Base-by-base conservation (phyloP, 2,113 vertebrate species). In the Phylloscopus trochiloides region DNA sequence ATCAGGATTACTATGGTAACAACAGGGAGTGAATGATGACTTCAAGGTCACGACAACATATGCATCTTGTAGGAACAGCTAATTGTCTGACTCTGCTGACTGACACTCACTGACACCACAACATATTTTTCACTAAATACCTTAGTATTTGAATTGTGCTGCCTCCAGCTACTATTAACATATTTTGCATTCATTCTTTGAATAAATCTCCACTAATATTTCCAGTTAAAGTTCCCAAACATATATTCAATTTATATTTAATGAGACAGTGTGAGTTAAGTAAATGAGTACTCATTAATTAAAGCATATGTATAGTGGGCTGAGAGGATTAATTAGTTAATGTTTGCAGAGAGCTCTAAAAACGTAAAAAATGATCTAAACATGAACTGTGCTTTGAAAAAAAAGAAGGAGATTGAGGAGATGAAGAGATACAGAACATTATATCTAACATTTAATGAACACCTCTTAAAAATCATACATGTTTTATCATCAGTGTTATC, bases 241-340 rank as follows among this genome's bases (percentile, higher is more conserved):
- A 96, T 92, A 90, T 94, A 96, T 92, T 96, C 83, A 95, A 93
- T 96, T 97, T 95, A 92, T 96, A 94, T 97, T 97, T 98, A 97
- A 97, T 94, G 92, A 97, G 85, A 88, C 68, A 91, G 43, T 62
- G 80, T 31, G 75, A 96, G 55, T 92, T 93, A 95, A 97, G 88
- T 90, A 95, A 97, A 94, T 88, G 45, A 89, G 61, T 86, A 75
- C 17, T 93, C 77, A 94, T 97, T 97, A 96, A 96, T 96, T 96
- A 86, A 95, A 96, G 76, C 89, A 77, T 87, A 95, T 92, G 58
- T 77, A 87, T 57, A 94, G 77, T 77, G 84, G 73, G 72, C 48
- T 94, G 78, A 57, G 48, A 94, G 70, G 65, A 94, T 94, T 92
- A 86, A 93, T 96, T 74, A 88, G 85, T 83, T 95, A 92, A 94